Percentiles rank a stretch among this genome's conserved stretches.
These are phyloP conservation scores for Cherax destructor DNA, from an alignment of 1,140 invertebrate species.

Conservation along the genomic window DNA sequence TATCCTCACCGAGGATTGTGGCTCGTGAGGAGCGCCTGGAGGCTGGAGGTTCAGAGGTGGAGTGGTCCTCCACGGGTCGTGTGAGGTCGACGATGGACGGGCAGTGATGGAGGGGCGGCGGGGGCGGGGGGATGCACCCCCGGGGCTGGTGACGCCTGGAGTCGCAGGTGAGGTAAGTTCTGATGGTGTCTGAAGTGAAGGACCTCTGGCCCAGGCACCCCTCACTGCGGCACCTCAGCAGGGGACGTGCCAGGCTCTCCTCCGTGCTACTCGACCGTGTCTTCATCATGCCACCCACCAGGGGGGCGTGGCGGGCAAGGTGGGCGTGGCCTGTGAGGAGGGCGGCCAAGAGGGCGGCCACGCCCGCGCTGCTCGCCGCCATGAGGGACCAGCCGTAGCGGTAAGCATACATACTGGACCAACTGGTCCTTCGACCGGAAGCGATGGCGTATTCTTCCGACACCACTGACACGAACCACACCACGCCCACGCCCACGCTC, in stretches of 20 bases:
- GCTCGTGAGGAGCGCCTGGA: conserved; percentile 42
- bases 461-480: conserved; percentile 67
- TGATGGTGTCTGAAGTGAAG: conserved; percentile 64
- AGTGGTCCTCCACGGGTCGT: conserved; percentile 26
- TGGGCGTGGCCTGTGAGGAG: conserved; percentile 65
- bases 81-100: conserved; percentile 69
- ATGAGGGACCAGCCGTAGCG: conserved; percentile 64
- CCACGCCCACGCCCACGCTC: conserved; percentile 67
- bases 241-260: conserved; percentile 51
- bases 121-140: background rate
- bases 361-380: conserved; percentile 48
- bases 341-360: conserved; percentile 61
- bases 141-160: conserved; percentile 47
- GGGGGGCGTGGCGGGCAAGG: conserved; percentile 58
- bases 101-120: conserved; percentile 30
- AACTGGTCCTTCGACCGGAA: conserved; percentile 41
- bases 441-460: conserved; percentile 63
- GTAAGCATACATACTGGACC: conserved; percentile 65
- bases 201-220: conserved; percentile 63
- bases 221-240: conserved; percentile 61
- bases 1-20: conserved; percentile 44
- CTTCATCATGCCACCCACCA: background rate
- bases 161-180: conserved; percentile 67
- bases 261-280: conserved; percentile 23
- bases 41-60: background rate